Base-by-base conservation (phyloP, 2,888 invertebrate genomes). In the Brachylomia viminalis region DNA sequence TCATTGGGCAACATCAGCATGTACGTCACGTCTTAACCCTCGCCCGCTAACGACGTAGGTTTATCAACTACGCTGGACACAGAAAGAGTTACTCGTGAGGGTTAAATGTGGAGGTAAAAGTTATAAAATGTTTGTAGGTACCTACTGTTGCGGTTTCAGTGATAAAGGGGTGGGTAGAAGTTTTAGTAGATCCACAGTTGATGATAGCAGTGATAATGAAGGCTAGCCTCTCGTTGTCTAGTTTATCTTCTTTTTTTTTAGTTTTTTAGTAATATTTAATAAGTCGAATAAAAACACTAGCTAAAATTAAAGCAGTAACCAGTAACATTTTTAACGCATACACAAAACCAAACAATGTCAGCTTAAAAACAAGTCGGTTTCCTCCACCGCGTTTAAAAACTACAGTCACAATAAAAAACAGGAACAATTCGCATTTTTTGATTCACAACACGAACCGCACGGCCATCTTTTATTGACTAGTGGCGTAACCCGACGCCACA, bases 401-500 rank as follows among this genome's bases (percentile, higher is more conserved):
- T 2, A 42, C 0, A 61, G n/a, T 11, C 42, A 66, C 70, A 80
- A n/a, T n/a, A 81, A 81, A 62, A 82, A 79, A 83, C 74, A 73
- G 64, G 81, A 83, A 86, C 77, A 77, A 69, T 83, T 77, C 80
- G 47, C 71, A 70, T 80, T 85, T 91, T 92, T 93, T 92, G 91
- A 93, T 93, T 92, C 92, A 84, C 77, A 91, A 91, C 94, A 92
- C 92, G 93, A 91, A 84, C 86, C 86, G 56, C 86, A 79, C 87
- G 88, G 87, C 85, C 88, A 87, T 86, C 87, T 87, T 89, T 90
- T 92, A 93, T 92, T 92, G 92, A 93, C 92, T 93, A 92, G 89
- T 90, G 86, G 81, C 82, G 94, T 89, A 92, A 94, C 93, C 92
- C 91, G 92, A 94, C 90, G 88, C 93, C 89, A 86, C 92, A 87